phyloP scores from a whole-genome alignment of 2,797 vertebrate genomes.

The Lemur catta region DNA sequence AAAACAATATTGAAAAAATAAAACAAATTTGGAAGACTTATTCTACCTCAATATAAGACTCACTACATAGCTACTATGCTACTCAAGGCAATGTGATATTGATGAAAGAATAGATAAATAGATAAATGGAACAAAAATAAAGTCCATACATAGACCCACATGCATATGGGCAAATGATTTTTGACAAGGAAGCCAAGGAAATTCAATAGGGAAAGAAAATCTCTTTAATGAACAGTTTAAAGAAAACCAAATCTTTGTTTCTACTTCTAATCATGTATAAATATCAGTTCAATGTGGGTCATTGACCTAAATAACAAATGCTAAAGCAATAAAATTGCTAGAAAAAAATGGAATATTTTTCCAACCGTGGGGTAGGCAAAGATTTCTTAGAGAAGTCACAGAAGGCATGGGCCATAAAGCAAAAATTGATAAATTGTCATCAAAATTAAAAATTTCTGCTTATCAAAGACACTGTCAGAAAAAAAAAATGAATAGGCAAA shows the following conservation, averaged over 20 bases:
- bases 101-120: background rate
- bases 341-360: background rate
- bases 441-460: background rate
- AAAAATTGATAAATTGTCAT: constrained; percentile 8
- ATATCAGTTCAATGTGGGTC: background rate
- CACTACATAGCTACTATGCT: background rate
- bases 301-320: background rate
- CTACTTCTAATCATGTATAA: background rate
- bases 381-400: background rate
- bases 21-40: background rate
- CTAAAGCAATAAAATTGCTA: constrained; percentile 5
- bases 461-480: background rate
- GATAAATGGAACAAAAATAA: background rate
- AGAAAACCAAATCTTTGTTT: background rate
- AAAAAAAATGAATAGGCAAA: background rate
- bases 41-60: background rate
- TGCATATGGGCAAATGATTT: background rate
- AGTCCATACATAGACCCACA: background rate
- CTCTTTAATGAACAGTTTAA: background rate
- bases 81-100: background rate
- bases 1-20: background rate
- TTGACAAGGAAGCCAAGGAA: background rate
- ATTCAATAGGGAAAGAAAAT: constrained; percentile 14
- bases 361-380: background rate
- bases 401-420: background rate